A percentile compares a stretch with the other conserved stretches of the same genome.
Evolutionary conservation across 2,888 invertebrate species (phyloP).

Genomic region (Dicyrtomina minuta): DNA sequence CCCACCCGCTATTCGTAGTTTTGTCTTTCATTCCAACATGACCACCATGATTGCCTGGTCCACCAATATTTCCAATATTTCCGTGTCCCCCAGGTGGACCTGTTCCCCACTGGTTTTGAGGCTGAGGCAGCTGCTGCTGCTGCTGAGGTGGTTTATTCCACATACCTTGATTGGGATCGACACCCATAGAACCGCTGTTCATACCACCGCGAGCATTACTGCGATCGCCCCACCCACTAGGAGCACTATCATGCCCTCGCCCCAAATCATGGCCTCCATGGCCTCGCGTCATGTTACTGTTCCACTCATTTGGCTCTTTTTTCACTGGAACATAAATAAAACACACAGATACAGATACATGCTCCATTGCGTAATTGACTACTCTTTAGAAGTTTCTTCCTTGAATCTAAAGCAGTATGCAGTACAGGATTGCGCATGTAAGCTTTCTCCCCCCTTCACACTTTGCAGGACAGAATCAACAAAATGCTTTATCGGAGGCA

Average conservation of each 20-base stretch:
- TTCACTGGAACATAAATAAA: constrained; percentile 35
- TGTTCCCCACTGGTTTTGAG: constrained; percentile 44
- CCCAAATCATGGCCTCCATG: constrained; percentile 38
- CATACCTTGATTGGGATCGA: constrained; percentile 49
- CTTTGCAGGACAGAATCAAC: too few species aligned
- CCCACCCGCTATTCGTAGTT: constrained; percentile 69
- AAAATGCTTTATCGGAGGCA: too few species aligned
- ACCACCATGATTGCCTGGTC: constrained; percentile 42
- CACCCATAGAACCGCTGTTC: constrained; percentile 45
- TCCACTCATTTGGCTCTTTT: constrained; percentile 41
- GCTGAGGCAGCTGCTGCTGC: constrained; percentile 42
- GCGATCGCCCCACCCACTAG: constrained; percentile 45
- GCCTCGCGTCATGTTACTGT: constrained; percentile 40
- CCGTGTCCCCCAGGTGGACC: constrained; percentile 44
- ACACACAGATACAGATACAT: not conserved
- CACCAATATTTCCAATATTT: constrained; percentile 44
- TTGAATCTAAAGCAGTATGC: too few species aligned
- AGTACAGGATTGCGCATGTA: too few species aligned
- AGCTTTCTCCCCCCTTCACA: too few species aligned
- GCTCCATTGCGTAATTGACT: too few species aligned
- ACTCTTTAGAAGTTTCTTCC: too few species aligned
- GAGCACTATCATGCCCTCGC: constrained; percentile 34
- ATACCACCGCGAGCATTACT: constrained; percentile 37
- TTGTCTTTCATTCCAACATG: constrained; percentile 49
- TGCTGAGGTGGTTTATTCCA: constrained; percentile 51